phyloP scores from a whole-genome alignment of 2,797 vertebrate species.

The Vultur gryphus region DNA sequence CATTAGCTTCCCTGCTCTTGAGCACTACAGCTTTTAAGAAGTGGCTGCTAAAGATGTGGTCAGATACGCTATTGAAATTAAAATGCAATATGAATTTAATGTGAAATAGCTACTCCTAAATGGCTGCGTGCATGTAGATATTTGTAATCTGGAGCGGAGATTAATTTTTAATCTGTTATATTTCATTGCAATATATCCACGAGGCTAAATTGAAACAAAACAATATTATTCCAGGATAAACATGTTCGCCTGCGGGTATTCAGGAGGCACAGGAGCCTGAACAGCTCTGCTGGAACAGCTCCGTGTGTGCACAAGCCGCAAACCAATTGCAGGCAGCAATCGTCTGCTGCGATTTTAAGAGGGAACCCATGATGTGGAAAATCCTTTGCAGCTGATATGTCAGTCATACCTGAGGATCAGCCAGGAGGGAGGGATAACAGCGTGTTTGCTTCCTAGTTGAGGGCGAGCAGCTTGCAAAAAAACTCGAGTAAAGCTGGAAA shows the following conservation, averaged over 20 bases:
- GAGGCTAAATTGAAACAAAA: not conserved
- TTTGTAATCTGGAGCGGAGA: not conserved
- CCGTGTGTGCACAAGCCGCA: not conserved
- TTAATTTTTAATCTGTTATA: not conserved
- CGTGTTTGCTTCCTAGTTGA: not conserved
- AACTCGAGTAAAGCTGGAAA: not conserved
- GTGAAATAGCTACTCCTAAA: not conserved
- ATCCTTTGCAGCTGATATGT: constrained; percentile 31
- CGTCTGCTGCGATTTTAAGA: not conserved
- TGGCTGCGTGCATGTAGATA: not conserved
- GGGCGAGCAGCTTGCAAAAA: not conserved
- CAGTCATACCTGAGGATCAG: constrained; percentile 37
- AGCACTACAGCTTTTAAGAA: not conserved
- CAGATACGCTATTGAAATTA: not conserved
- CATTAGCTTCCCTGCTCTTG: not conserved
- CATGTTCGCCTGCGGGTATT: not conserved
- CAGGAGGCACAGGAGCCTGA: not conserved
- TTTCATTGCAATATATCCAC: not conserved
- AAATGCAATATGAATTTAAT: not conserved
- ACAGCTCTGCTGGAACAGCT: not conserved
- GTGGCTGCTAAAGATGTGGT: not conserved
- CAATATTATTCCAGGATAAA: not conserved
- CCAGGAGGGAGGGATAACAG: constrained; percentile 5
- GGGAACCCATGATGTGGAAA: constrained; percentile 41
- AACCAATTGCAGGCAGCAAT: not conserved